Evolutionary conservation across 2,113 vertebrate species (phyloP).

Genomic region (Blennius ocellaris): DNA sequence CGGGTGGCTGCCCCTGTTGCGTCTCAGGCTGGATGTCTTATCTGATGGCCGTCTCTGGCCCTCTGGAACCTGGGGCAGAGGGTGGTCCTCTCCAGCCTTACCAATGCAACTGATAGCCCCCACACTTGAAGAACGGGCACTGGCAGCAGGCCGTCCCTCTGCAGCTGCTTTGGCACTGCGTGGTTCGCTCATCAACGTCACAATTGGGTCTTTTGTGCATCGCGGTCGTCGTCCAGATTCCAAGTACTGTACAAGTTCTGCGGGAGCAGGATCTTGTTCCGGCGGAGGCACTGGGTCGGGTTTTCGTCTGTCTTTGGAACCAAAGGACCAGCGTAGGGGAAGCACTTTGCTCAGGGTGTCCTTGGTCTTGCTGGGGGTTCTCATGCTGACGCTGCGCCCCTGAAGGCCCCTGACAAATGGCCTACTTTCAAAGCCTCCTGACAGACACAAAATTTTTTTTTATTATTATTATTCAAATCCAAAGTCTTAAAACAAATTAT

Average conservation of each 20-base stretch:
- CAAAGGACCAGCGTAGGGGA: constrained; percentile 87
- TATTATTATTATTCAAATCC: not conserved
- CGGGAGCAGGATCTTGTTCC: constrained; percentile 56
- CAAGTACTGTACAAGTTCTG: constrained; percentile 89
- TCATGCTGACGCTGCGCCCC: constrained; percentile 87
- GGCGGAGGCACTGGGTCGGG: constrained; percentile 66
- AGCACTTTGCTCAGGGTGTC: constrained; percentile 80
- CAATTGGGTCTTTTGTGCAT: constrained; percentile 85
- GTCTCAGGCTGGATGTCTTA: constrained; percentile 62
- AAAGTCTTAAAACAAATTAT: not conserved
- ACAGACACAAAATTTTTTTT: not conserved
- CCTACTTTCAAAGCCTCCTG: constrained; percentile 82
- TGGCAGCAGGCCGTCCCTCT: constrained; percentile 30
- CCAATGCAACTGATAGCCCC: constrained; percentile 47
- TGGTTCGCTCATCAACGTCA: constrained; percentile 64
- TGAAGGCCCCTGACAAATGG: constrained; percentile 81
- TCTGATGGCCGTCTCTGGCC: constrained; percentile 65
- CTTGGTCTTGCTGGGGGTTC: constrained; percentile 77
- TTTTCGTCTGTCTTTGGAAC: constrained; percentile 78
- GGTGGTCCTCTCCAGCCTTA: constrained; percentile 15
- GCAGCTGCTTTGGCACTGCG: constrained; percentile 74
- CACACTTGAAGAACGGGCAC: constrained; percentile 28
- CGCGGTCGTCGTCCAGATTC: constrained; percentile 90
- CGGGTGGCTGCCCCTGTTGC: constrained; percentile 65
- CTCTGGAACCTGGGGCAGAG: constrained; percentile 27